Base-by-base conservation (phyloP, 2,888 invertebrate genomes). In the Heliconius ismenius region DNA sequence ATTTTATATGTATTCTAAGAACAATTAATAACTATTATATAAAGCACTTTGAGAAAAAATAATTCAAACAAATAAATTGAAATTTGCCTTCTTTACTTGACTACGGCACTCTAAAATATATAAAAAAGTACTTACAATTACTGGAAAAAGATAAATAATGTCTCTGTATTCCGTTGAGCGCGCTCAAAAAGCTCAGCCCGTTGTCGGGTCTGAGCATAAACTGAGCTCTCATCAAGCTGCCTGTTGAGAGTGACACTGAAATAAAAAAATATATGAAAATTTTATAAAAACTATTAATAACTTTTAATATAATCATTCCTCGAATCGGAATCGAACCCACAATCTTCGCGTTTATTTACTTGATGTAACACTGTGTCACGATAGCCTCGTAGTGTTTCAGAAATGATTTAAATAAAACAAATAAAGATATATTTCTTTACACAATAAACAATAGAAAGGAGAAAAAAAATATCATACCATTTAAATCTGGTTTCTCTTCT, bases 201-300 rank as follows among this genome's bases (percentile, higher is more conserved):
- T 72, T 32, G 67, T 32, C 74, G 0, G 70, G 70, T 15, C 86
- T 86, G 11, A 89, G 21, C 15, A 77, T 21, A 0, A 77, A 64
- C 76, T 89, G 89, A 0, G 87, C 89, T 36, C 90, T 90, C 82
- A 91, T 58, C n/a, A 92, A 79, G 0, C 88, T 82, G 0, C 92
- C 92, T 0, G 86, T 75, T 0, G 90, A 87, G 3, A 92, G 32
- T 0, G 91, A 89, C 86, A 90, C 90, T 90, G 85, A 2, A 65
- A 73, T 28, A 73, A 26, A 43, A n/a, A 6, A 58, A 54, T 39
- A 39, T 32, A 54, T 54, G 3, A 28, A 28, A 9, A 26, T 21
- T 28, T 32, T 9, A 26, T 26, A 26, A 26, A 26, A 32, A 32
- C 32, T 32, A 32, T 32, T 32, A 32, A 32, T 32, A 32, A 32